A percentile compares a stretch with the other conserved stretches of the same genome.
Conservation (phyloP, 1,140 invertebrate genomes). For the Amphibalanus amphitrite region DNA sequence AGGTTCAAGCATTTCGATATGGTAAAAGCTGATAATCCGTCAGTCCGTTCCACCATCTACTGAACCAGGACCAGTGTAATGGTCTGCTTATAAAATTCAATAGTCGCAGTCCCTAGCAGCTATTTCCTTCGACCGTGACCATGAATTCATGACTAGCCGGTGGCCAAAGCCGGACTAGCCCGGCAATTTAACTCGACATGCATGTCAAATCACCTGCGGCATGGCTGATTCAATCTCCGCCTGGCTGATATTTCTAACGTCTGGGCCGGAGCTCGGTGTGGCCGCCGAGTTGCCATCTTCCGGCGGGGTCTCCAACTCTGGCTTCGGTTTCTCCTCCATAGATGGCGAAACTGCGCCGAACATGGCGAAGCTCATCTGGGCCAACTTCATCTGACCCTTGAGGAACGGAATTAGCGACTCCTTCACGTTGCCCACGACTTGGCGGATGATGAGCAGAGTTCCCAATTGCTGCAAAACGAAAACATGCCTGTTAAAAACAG, state of each 20-base stretch:
- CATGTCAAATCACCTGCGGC: slow-evolving; percentile 47
- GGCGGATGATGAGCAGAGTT: slow-evolving; percentile 63
- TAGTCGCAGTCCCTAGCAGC: too few species aligned
- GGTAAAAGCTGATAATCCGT: too few species aligned
- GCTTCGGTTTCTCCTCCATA: slow-evolving; percentile 31
- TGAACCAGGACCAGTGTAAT: too few species aligned
- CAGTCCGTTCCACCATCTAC: too few species aligned
- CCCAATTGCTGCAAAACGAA: slow-evolving; percentile 33
- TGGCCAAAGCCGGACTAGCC: too few species aligned
- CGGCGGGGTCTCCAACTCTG: slow-evolving; percentile 15
- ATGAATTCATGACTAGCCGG: too few species aligned
- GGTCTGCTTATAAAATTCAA: too few species aligned
- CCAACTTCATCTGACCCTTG: slow-evolving; percentile 56
- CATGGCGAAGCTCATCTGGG: slow-evolving; percentile 47
- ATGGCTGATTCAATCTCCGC: slow-evolving; percentile 78
- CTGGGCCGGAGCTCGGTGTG: slow-evolving; percentile 9
- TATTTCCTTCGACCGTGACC: too few species aligned
- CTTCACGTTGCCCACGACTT: slow-evolving; percentile 82
- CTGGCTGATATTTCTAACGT: slow-evolving; percentile 42
- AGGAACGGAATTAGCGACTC: slow-evolving; percentile 79
- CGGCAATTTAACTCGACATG: background rate
- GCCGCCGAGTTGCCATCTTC: slow-evolving; percentile 17
- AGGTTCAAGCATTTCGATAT: too few species aligned
- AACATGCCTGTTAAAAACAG: too few species aligned
- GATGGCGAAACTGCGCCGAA: slow-evolving; percentile 64